Evolutionary conservation across 2,113 vertebrate species (phyloP), one percentile per base, ranked within the genome.

Genomic region (Hippolais icterina): DNA sequence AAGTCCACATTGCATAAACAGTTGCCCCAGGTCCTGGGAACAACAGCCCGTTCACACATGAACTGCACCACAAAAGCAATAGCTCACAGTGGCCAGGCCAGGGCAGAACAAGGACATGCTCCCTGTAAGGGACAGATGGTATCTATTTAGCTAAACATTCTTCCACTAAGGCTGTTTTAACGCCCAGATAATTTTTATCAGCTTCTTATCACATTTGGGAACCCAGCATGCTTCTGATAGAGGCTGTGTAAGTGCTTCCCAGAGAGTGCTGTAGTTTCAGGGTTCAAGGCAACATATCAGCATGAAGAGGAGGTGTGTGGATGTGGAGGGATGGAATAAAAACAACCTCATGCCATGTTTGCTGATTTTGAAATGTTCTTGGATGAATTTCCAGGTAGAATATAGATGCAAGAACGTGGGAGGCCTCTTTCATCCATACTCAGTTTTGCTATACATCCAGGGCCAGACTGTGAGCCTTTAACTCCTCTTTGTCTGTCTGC

Each of bases 21-120:
- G 81, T 97, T 41, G 35, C 87, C 94, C 65, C 97, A 92, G 92
- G 93, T 97, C 97, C 96, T 98, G 97, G 97, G 97, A 98, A 98
- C 64, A 86, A 59, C 83, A 78, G 57, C 80, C 77, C 75, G 25
- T 89, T 69, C 69, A 56, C 80, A 89, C 49, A 65, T 57, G 90
- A 74, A 61, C 79, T 7, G 35, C 80, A 66, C 66, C 69, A 54
- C 66, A 94, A 89, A 80, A 96, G 68, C 85, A 80, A 94, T 46
- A 88, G 77, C 90, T 96, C 89, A 74, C 27, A 87, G 78, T 75
- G 90, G 91, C 87, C 57, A 75, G 82, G 79, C 75, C 71, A 95
- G 87, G 77, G 74, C 91, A 94, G 93, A 90, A 70, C 59, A 86
- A 93, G 90, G 92, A 80, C 8, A 0, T 63, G 84, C 54, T 97